These are phyloP conservation scores for Hystrix brachyura DNA, from an alignment of 2,113 vertebrate genomes.

Conservation along the genomic window DNA sequence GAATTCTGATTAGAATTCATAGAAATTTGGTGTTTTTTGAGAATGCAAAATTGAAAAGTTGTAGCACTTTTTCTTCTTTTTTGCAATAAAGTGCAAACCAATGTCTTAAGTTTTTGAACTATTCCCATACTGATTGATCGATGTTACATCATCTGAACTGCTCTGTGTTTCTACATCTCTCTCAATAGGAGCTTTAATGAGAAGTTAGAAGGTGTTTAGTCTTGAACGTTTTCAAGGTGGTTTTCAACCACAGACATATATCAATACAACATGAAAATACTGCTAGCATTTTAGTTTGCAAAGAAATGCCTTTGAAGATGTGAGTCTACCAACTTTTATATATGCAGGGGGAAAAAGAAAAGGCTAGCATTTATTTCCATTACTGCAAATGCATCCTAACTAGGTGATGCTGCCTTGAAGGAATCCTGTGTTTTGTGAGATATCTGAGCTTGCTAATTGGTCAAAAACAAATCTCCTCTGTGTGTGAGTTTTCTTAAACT, in stretches of 20 bases:
- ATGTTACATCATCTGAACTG: slow-evolving; percentile 14
- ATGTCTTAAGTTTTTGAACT: neutral
- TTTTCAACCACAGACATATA: neutral
- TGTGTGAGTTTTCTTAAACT: slow-evolving; percentile 68
- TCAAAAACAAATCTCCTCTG: slow-evolving; percentile 70
- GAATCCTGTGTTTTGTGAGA: slow-evolving; percentile 58
- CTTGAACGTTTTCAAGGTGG: neutral
- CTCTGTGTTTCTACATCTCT: neutral
- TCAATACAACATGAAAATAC: neutral
- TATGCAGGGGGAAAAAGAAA: neutral
- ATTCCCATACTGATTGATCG: neutral
- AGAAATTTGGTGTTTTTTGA: neutral
- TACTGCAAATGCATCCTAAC: slow-evolving; percentile 20
- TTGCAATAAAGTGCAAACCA: neutral
- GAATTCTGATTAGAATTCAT: neutral
- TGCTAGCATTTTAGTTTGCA: neutral
- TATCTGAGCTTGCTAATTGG: slow-evolving; percentile 75
- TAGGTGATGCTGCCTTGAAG: neutral
- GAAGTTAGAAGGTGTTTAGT: slow-evolving; percentile 43
- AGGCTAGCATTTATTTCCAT: neutral
- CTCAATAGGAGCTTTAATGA: neutral
- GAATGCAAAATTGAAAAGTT: neutral
- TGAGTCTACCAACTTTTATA: neutral
- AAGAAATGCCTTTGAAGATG: neutral
- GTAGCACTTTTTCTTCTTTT: neutral